Evolutionary conservation across 2,888 invertebrate species (phyloP).

Genomic region (Seladonia tumulorum): DNA sequence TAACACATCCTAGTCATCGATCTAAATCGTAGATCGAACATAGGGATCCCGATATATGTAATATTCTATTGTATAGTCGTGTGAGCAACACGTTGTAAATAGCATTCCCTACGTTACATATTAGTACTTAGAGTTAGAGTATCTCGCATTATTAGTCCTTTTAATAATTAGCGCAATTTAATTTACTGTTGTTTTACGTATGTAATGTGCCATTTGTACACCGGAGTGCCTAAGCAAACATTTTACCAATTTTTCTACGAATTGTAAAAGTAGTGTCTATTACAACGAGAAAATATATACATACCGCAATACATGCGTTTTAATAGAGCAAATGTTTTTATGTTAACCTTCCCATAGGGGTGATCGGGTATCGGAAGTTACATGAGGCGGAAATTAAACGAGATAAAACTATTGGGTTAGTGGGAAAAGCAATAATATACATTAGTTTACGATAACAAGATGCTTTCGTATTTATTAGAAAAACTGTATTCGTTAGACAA

Average conservation of each 20-base stretch:
- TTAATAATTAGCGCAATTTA: conserved; percentile 59
- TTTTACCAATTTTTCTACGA: conserved; percentile 73
- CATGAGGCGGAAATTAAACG: not conserved
- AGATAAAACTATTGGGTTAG: not conserved
- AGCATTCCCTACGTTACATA: conserved; percentile 76
- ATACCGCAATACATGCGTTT: conserved; percentile 39
- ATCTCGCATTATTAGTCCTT: conserved; percentile 48
- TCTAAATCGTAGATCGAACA: conserved; percentile 42
- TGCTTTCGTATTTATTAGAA: not conserved
- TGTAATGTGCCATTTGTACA: conserved; percentile 70
- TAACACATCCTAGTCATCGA: conserved; percentile 70
- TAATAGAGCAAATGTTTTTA: not conserved
- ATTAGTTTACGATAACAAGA: not conserved
- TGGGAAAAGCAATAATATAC: not conserved
- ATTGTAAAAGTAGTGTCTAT: conserved; percentile 66
- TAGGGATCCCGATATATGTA: conserved; percentile 49
- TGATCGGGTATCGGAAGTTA: not conserved
- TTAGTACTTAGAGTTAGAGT: conserved; percentile 57
- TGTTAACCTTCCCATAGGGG: not conserved
- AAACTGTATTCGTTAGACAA: not conserved
- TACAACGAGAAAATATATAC: conserved; percentile 61
- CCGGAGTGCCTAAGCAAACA: conserved; percentile 73
- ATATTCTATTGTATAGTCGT: conserved; percentile 55
- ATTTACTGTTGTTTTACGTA: conserved; percentile 60
- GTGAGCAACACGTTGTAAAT: conserved; percentile 73